These are phyloP conservation scores for Halichondria panicea DNA, from an alignment of 37 sponge, comb jelly and placozoan species.

Conservation along the genomic window DNA sequence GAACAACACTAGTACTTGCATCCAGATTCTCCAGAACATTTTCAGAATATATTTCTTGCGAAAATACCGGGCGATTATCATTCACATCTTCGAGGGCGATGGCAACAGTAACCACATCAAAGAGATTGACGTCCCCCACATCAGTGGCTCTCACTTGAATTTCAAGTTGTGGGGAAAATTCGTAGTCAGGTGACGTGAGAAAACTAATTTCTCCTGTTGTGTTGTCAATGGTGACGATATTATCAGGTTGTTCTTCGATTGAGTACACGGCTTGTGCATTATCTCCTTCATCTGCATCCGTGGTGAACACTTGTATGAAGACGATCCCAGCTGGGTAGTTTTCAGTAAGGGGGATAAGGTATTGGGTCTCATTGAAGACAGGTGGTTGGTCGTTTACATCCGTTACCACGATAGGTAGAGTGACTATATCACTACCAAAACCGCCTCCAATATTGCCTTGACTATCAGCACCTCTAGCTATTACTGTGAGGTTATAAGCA, in stretches of 20 bases:
- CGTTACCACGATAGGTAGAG: conserved; percentile 31
- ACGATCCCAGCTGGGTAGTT: conserved; percentile 30
- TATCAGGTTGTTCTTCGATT: conserved; percentile 15
- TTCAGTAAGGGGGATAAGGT: conserved; percentile 23
- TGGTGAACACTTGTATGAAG: conserved; percentile 48
- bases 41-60: conserved; percentile 5
- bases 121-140: conserved; percentile 6
- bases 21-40: conserved; percentile 42
- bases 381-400: conserved; percentile 74
- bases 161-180: conserved; percentile 31
- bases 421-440: not conserved
- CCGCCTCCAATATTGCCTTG: conserved; percentile 69
- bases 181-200: conserved; percentile 37
- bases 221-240: conserved; percentile 20
- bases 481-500: conserved; percentile 32
- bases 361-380: conserved; percentile 27
- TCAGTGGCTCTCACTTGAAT: conserved; percentile 56
- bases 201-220: conserved; percentile 58
- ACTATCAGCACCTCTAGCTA: conserved; percentile 54
- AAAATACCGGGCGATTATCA: conserved; percentile 62
- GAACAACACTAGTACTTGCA: conserved; percentile 21
- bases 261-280: conserved; percentile 39
- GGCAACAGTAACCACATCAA: conserved; percentile 25
- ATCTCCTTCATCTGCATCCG: conserved; percentile 46
- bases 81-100: conserved; percentile 56